phyloP scores from a whole-genome alignment of 2,797 vertebrate genomes.

The Paratrypauchen microcephalus region DNA sequence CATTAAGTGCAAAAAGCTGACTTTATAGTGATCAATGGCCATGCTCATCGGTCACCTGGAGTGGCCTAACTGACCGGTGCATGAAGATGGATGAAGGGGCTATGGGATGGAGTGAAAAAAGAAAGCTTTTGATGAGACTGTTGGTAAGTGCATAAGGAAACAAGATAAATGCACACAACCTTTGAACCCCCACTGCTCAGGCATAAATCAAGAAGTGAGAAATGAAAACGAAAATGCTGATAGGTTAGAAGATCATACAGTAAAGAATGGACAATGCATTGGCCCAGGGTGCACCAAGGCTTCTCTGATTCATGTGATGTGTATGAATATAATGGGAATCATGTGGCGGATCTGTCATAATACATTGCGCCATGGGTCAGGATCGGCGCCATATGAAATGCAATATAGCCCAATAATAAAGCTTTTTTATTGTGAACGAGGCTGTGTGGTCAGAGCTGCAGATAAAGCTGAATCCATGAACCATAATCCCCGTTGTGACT shows the following conservation, averaged over 20 bases:
- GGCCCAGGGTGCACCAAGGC: not conserved
- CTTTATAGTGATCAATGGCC: constrained; percentile 44
- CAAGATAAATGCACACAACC: constrained; percentile 29
- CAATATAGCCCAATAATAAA: constrained; percentile 2
- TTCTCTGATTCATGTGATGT: constrained; percentile 1
- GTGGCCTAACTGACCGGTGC: constrained; percentile 37
- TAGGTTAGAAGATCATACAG: not conserved
- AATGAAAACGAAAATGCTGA: constrained; percentile 9
- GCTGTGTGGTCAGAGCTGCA: not conserved
- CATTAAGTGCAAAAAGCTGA: constrained; percentile 55
- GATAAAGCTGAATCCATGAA: constrained; percentile 6
- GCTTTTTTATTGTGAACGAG: not conserved
- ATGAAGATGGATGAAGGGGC: constrained; percentile 42
- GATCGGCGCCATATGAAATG: constrained; percentile 4
- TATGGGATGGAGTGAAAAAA: constrained; percentile 35
- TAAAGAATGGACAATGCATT: constrained; percentile 4
- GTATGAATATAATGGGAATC: constrained; percentile 6
- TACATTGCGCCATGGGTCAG: constrained; percentile 2
- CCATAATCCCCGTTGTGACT: not conserved
- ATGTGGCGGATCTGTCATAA: not conserved
- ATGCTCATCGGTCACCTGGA: constrained; percentile 51
- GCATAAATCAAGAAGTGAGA: not conserved
- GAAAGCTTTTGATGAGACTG: constrained; percentile 34
- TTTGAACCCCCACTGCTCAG: constrained; percentile 1
- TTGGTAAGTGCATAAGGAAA: constrained; percentile 14